Percentiles rank a stretch among this genome's conserved stretches.
phyloP scores from a whole-genome alignment of 2,888 invertebrate genomes.

The Troides aeacus region DNA sequence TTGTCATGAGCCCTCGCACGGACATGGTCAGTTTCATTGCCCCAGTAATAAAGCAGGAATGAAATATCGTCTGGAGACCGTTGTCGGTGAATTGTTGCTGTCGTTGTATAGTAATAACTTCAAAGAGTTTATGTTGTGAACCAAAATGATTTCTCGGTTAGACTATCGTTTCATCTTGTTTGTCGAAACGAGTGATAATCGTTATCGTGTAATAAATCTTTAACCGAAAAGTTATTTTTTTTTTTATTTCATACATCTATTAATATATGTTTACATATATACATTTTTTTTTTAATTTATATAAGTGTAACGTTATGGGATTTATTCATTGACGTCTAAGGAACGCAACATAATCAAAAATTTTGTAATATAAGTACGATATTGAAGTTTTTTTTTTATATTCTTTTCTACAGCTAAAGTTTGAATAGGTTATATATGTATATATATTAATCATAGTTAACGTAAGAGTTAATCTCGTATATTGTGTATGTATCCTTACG shows the following conservation, averaged over 20 bases:
- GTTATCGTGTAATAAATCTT: background rate
- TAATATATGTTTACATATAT: too few species aligned
- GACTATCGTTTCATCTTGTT: slow-evolving; percentile 2
- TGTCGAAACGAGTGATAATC: background rate
- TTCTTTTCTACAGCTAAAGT: too few species aligned
- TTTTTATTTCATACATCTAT: background rate
- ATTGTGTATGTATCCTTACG: slow-evolving; percentile 46
- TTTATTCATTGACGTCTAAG: too few species aligned
- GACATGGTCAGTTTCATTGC: slow-evolving; percentile 44
- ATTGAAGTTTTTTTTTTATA: too few species aligned
- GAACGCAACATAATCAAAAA: too few species aligned
- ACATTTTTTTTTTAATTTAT: too few species aligned
- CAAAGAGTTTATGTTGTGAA: slow-evolving; percentile 15
- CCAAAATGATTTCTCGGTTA: slow-evolving; percentile 8
- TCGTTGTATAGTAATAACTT: slow-evolving; percentile 26
- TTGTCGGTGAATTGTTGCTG: slow-evolving; percentile 33
- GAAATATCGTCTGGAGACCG: slow-evolving; percentile 49
- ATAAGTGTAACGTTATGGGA: too few species aligned
- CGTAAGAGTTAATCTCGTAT: background rate
- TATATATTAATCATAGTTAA: too few species aligned
- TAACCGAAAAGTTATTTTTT: background rate
- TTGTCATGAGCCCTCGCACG: slow-evolving; percentile 52
- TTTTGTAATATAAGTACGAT: too few species aligned
- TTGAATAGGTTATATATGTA: too few species aligned
- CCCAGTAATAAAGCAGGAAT: slow-evolving; percentile 47